phyloP scores from a whole-genome alignment of 2,113 vertebrate species.

The Poicephalus meyeri region DNA sequence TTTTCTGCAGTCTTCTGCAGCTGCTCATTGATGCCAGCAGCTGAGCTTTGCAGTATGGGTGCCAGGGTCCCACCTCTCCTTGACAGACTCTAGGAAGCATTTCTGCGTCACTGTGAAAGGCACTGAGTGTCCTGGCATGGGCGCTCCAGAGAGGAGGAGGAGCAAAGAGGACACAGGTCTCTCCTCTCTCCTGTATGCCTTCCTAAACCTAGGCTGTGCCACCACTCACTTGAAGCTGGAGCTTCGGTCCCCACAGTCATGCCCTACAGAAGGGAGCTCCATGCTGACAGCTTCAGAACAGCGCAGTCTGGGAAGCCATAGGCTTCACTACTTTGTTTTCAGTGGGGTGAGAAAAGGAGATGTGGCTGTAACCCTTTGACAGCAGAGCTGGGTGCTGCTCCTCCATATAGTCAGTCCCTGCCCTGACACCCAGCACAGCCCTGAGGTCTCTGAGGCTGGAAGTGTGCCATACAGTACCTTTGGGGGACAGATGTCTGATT shows the following conservation, averaged over 20 bases:
- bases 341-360: neutral
- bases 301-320: rapidly evolving
- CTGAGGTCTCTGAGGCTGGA: neutral
- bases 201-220: neutral
- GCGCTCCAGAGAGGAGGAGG: rapidly evolving
- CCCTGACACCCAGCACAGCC: neutral
- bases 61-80: neutral
- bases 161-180: neutral
- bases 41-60: rapidly evolving
- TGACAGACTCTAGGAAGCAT: rapidly evolving
- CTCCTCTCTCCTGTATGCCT: neutral
- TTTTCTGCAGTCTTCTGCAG: neutral
- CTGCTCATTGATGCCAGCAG: neutral
- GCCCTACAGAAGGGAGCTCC: neutral
- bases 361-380: neutral
- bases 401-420: neutral
- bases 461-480: neutral
- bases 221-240: neutral
- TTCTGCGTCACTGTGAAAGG: neutral
- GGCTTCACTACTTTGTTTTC: neutral
- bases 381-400: neutral
- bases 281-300: neutral
- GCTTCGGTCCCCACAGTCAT: too few relatives aligned
- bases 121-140: neutral
- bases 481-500: neutral